phyloP scores from a whole-genome alignment of 2,888 invertebrate genomes.

The Anthophora plumipes region DNA sequence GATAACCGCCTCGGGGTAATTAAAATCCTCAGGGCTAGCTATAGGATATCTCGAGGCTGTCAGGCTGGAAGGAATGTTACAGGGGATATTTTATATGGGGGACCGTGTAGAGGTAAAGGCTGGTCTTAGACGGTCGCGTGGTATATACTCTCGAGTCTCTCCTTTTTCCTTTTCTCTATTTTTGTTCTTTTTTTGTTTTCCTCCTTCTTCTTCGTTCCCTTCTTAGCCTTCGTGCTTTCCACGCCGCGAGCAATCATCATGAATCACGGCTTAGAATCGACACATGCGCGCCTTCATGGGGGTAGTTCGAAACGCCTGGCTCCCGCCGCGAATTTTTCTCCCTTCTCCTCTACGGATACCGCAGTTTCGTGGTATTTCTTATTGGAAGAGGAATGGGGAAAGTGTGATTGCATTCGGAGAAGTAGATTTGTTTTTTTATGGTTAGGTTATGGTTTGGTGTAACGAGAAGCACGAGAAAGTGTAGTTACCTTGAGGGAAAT shows the following conservation, averaged over 20 bases:
- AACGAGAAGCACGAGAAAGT: too few relatives aligned
- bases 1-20: constrained; percentile 76
- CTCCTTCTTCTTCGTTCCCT: constrained; percentile 3
- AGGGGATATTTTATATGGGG: constrained; percentile 54
- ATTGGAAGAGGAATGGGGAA: background rate
- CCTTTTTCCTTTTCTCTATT: constrained; percentile 11
- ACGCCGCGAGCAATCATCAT: constrained; percentile 64
- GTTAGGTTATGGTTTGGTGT: background rate
- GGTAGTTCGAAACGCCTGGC: constrained; percentile 33
- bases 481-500: too few relatives aligned
- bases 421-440: too few relatives aligned
- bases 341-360: constrained; percentile 1
- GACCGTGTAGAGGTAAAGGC: constrained; percentile 20
- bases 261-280: constrained; percentile 68
- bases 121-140: constrained; percentile 59
- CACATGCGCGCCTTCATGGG: constrained; percentile 36
- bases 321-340: constrained; percentile 27
- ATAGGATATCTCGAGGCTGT: constrained; percentile 8
- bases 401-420: background rate
- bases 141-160: constrained; percentile 5
- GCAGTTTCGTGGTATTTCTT: background rate
- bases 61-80: constrained; percentile 35
- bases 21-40: constrained; percentile 65
- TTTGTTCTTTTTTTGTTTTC: background rate
- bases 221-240: constrained; percentile 44